Conservation (phyloP, 92 coral and sea anemone species). For the Bergia sp. region DNA sequence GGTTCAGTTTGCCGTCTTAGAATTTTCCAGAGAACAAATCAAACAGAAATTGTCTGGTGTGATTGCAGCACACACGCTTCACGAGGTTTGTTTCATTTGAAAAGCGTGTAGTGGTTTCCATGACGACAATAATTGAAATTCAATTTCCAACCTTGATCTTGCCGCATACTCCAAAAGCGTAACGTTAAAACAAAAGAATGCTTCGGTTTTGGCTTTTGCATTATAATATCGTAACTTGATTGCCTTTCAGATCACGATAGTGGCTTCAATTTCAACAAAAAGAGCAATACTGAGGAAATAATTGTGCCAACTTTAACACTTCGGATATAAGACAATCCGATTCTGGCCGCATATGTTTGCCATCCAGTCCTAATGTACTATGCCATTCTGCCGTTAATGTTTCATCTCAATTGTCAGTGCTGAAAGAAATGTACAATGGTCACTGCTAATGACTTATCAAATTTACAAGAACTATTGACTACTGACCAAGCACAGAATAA, state of each 20-base stretch:
- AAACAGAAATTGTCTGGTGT: background rate
- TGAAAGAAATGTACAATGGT: too few relatives aligned
- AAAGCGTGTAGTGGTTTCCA: constrained; percentile 1
- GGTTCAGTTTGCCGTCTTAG: background rate
- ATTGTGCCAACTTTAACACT: too few relatives aligned
- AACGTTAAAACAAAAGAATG: background rate
- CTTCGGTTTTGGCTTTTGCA: background rate
- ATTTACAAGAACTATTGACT: too few relatives aligned
- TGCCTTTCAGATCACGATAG: background rate
- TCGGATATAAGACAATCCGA: too few relatives aligned
- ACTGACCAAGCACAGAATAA: too few relatives aligned
- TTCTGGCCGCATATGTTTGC: too few relatives aligned
- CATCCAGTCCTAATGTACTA: too few relatives aligned
- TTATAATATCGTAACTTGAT: background rate
- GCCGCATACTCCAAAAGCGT: background rate
- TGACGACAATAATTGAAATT: constrained; percentile 8
- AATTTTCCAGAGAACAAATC: background rate
- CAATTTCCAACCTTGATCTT: background rate
- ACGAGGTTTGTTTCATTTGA: background rate
- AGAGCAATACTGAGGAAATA: too few relatives aligned
- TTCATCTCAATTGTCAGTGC: too few relatives aligned
- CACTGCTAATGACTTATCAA: too few relatives aligned
- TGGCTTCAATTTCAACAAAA: background rate
- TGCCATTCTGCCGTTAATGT: too few relatives aligned
- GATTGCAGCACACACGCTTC: background rate